Conservation (phyloP, 2,888 invertebrate species). For the Papilio demoleus region DNA sequence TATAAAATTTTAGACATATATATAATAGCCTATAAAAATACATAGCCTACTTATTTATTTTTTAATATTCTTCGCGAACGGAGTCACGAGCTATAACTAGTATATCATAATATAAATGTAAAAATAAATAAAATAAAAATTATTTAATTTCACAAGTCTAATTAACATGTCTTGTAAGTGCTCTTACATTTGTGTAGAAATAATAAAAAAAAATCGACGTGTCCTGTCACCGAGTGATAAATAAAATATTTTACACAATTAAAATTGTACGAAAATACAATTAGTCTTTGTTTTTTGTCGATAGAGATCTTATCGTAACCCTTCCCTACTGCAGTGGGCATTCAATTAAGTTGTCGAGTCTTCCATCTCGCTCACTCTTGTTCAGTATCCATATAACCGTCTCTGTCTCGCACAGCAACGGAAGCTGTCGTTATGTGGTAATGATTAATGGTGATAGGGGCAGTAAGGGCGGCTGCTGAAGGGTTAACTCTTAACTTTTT, state of each 20-base stretch:
- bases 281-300: conserved; percentile 44
- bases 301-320: conserved; percentile 49
- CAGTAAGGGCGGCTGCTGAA: conserved; percentile 48
- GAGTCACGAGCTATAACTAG: too few species aligned
- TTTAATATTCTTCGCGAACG: too few species aligned
- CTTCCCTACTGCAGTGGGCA: conserved; percentile 57
- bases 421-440: conserved; percentile 71
- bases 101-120: too few species aligned
- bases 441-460: conserved; percentile 72
- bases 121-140: background rate
- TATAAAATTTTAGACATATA: too few species aligned
- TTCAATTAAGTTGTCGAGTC: conserved; percentile 78
- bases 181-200: background rate
- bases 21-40: too few species aligned
- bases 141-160: background rate
- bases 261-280: conserved; percentile 33
- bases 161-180: conserved; percentile 7
- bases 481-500: conserved; percentile 47
- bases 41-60: too few species aligned
- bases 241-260: conserved; percentile 37
- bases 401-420: conserved; percentile 62
- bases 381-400: conserved; percentile 43
- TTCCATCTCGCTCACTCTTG: conserved; percentile 51
- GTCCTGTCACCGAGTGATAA: conserved; percentile 27
- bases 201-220: conserved; percentile 15